Evolutionary conservation across 1,140 invertebrate genomes (phyloP), one percentile per base, ranked within the genome.

Genomic region (Leptinotarsa texana): DNA sequence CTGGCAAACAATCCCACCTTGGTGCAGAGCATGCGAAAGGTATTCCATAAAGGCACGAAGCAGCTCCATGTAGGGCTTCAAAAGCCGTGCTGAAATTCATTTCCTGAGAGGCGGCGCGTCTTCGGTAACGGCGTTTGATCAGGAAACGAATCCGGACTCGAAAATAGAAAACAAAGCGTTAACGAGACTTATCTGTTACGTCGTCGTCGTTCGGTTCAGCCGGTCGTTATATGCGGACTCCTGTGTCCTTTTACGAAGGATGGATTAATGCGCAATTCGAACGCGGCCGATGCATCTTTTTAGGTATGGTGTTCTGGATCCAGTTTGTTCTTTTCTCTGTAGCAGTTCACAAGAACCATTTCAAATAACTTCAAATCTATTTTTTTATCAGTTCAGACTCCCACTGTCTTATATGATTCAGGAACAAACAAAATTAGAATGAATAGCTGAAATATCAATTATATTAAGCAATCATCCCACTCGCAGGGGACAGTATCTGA

Each of bases 91-190:
- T 76, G 79, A 79, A 80, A 81, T 81, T 81, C 81, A 79, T 81
- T 82, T 82, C 81, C 81, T 80, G 81, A 79, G 74, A 73, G 76
- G 73, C 77, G 76, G 78, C 80, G 80, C 79, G 81, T 80, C 78
- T 72, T 78, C 79, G 77, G 76, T 80, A 76, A 74, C 75, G 74
- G 57, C 57, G 74, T 73, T 69, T 75, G 79, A 80, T 79, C 79
- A 80, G 79, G 79, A 80, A 80, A 77, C 78, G 78, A 79, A 78
- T 76, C 76, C 78, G 76, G 76, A 77, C 76, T 81, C 78, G 73
- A 57, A 80, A 82, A 82, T 80, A 79, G 80, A 79, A 82, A 82
- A 82, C 80, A 82, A 81, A 78, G 76, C 75, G 65, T 27, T 42
- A 57, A 42, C 65, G 15, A 27, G 65, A 76, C 80, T 80, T 80